Evolutionary conservation across 2,797 vertebrate genomes (phyloP).

Genomic region (Rhinella marina): DNA sequence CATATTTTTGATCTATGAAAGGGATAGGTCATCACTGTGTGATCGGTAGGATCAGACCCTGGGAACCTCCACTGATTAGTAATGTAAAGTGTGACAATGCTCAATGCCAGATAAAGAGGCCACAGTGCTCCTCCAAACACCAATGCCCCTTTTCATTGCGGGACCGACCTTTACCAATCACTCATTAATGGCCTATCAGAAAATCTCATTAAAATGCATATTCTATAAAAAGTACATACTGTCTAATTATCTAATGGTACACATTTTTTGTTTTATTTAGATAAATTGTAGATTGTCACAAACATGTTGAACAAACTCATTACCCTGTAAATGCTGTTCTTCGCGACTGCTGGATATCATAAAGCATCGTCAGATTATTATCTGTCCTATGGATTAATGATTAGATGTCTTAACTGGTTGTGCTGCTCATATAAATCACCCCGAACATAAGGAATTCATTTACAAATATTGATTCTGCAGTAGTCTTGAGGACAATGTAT

Average conservation of each 20-base stretch:
- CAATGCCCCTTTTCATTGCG: background rate
- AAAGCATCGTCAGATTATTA: conserved; percentile 45
- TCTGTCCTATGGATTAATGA: conserved; percentile 54
- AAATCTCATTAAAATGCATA: background rate
- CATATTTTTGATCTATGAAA: background rate
- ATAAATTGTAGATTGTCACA: conserved; percentile 1
- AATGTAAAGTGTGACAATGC: background rate
- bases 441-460: conserved; percentile 35
- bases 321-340: conserved; percentile 34
- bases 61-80: background rate
- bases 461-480: conserved; percentile 50
- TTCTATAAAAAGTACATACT: background rate
- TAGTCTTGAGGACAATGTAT: conserved; percentile 28
- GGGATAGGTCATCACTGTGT: too few relatives aligned
- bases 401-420: conserved; percentile 15
- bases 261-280: background rate
- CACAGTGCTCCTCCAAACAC: background rate
- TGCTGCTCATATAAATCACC: conserved; percentile 45
- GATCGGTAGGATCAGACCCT: background rate
- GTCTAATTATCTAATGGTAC: background rate
- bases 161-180: background rate
- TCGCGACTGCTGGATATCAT: conserved; percentile 33
- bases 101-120: too few relatives aligned
- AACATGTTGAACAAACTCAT: conserved; percentile 47
- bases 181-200: background rate